Evolutionary conservation across 2,113 vertebrate genomes (phyloP).

Genomic region (Pelodiscus sinensis): DNA sequence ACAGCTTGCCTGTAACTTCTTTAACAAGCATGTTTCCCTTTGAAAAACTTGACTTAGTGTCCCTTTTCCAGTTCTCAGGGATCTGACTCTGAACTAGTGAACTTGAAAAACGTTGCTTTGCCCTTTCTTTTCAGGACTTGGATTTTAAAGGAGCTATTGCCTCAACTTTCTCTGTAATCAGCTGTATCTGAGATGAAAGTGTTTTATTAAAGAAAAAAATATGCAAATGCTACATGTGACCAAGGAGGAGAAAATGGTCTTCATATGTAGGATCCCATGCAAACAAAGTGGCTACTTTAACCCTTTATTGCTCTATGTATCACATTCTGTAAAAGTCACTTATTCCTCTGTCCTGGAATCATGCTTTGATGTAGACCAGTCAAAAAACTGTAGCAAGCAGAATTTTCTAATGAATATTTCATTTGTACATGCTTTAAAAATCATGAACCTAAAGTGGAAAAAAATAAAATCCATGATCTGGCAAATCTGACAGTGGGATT

Average conservation of each 20-base stretch:
- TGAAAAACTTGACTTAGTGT: not conserved
- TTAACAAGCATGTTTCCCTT: constrained; percentile 21
- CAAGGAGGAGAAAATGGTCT: not conserved
- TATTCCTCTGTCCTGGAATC: constrained; percentile 34
- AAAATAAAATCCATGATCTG: constrained; percentile 34
- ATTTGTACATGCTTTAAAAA: constrained; percentile 56
- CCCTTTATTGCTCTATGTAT: constrained; percentile 4
- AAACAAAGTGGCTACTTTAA: constrained; percentile 16
- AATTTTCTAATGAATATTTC: constrained; percentile 51
- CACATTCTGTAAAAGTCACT: constrained; percentile 7
- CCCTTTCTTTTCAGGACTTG: constrained; percentile 42
- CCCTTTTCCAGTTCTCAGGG: constrained; percentile 41
- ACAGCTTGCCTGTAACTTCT: not conserved
- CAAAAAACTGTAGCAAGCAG: constrained; percentile 32
- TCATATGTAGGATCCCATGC: not conserved
- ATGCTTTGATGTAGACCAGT: constrained; percentile 41
- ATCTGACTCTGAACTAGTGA: constrained; percentile 59
- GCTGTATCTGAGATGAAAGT: not conserved
- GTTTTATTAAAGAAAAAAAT: not conserved
- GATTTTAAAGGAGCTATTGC: constrained; percentile 15
- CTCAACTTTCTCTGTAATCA: constrained; percentile 23
- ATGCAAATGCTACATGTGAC: not conserved
- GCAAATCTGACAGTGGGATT: not conserved
- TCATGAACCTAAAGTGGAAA: constrained; percentile 60
- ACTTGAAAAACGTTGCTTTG: constrained; percentile 45